Base-by-base conservation (phyloP, 2,888 invertebrate species). In the Polydrusus cervinus region DNA sequence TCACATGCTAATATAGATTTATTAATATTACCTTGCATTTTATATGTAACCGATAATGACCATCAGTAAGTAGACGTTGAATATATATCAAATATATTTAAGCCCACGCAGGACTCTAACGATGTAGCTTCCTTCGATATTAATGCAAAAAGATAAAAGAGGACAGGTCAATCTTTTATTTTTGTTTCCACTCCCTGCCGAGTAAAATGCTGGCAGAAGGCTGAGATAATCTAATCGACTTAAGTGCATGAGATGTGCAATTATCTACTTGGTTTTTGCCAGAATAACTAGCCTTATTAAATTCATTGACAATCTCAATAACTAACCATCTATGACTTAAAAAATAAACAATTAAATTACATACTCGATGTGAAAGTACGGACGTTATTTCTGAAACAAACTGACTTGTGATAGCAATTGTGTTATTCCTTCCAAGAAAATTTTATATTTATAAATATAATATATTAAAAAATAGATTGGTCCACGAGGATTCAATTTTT, bases 11-110 rank as follows among this genome's bases (percentile, higher is more conserved):
- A 75, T 78, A 75, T 79, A 78, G 81, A 83, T 82, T 82, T 83
- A 83, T 82, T 81, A 79, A 80, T 82, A 82, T 81, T 79, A 79
- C 78, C 78, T 78, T 68, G 81, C 78, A 82, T 82, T 82, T 82
- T 82, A 82, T 78, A 74, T 78, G 80, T 80, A 81, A 82, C 81
- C 81, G 82, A 81, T 82, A 82, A 80, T 78, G 79, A 80, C 79
- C 79, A 77, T 79, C 79, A 79, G 70, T 74, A 70, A 71, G 67
- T 71, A 76, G 77, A 79, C 76, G 76, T 78, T 77, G 43, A 71
- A 78, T 81, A 80, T 81, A 80, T 79, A 81, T 82, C 79, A 82
- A 81, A 80, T 81, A 80, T 80, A 79, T 80, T 74, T 75, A 79
- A 80, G 71, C 82, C 81, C 79, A 82, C 81, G 81, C 81, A 74